Conservation (phyloP, 2,888 invertebrate species). For the Spatulosminthurus flaviceps region DNA sequence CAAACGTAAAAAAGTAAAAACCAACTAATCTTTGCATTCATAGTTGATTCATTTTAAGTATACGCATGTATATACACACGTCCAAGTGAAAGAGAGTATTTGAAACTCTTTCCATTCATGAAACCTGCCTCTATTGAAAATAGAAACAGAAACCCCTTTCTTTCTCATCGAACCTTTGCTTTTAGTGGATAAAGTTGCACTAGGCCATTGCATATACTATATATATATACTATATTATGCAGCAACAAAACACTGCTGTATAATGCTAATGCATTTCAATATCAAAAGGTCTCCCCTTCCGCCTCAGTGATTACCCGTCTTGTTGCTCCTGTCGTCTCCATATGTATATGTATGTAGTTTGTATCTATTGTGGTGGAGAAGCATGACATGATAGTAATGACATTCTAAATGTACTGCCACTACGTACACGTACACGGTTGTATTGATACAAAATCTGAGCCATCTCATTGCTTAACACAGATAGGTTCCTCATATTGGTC, state of each 20-base stretch:
- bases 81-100: not conserved
- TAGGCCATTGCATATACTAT: too few species aligned
- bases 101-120: not conserved
- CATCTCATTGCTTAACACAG: too few species aligned
- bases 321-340: conserved; percentile 26
- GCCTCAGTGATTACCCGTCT: conserved; percentile 44
- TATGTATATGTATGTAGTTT: not conserved
- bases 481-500: too few species aligned
- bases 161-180: conserved; percentile 31
- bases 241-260: not conserved
- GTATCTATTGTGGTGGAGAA: not conserved
- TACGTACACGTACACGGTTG: too few species aligned
- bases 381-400: conserved; percentile 8
- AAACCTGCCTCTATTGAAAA: not conserved
- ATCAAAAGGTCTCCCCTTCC: conserved; percentile 46
- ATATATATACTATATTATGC: too few species aligned
- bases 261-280: conserved; percentile 36
- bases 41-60: not conserved
- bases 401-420: not conserved
- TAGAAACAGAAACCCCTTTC: conserved; percentile 31
- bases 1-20: conserved; percentile 18
- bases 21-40: conserved; percentile 14
- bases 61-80: not conserved
- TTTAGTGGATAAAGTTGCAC: not conserved
- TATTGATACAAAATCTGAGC: too few species aligned